A percentile compares a stretch with the other conserved stretches of the same genome.
Conservation (phyloP, 2,113 vertebrate species). For the Pelusios castaneus region DNA sequence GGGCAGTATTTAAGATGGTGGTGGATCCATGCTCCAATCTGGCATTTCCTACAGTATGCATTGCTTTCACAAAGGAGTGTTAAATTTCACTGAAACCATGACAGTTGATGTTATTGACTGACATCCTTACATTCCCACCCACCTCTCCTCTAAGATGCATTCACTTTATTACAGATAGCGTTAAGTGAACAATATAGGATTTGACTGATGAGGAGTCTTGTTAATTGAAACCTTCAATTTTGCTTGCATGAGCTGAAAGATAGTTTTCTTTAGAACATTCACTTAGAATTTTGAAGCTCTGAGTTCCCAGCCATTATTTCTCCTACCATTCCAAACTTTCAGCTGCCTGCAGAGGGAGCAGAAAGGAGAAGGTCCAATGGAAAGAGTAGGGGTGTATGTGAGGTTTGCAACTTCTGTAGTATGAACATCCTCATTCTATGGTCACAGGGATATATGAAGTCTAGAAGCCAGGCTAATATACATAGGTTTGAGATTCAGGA, state of each 20-base stretch:
- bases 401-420: not conserved
- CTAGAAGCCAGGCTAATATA: not conserved
- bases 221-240: not conserved
- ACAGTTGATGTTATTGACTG: not conserved
- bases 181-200: not conserved
- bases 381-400: rapidly evolving
- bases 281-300: not conserved
- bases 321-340: not conserved
- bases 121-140: not conserved
- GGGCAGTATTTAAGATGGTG: not conserved
- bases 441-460: not conserved
- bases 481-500: not conserved
- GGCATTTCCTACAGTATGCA: not conserved
- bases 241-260: not conserved
- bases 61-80: not conserved
- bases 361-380: not conserved
- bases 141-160: not conserved
- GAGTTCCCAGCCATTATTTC: not conserved
- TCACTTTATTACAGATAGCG: not conserved
- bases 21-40: not conserved
- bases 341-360: not conserved
- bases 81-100: not conserved
- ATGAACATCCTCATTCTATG: not conserved
- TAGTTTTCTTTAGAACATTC: not conserved
- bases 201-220: not conserved